Percentiles rank a stretch among this genome's conserved stretches.
phyloP scores from a whole-genome alignment of 2,113 vertebrate species.

The Elephas maximus region DNA sequence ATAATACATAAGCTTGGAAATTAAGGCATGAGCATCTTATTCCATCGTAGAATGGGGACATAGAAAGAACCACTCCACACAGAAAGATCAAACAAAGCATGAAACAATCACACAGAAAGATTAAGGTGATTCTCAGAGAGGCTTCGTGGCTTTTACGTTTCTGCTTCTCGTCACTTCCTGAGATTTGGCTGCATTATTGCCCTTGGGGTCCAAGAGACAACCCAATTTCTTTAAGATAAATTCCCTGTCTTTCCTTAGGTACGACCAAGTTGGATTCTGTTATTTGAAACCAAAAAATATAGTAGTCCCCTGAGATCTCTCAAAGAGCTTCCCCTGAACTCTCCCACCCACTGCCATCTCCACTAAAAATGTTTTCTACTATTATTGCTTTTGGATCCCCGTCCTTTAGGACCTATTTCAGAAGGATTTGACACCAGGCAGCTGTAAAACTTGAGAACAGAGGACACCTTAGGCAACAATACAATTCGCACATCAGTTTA shows the following conservation, averaged over 20 bases:
- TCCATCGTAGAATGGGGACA: neutral
- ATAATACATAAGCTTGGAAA: neutral
- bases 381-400: neutral
- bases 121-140: neutral
- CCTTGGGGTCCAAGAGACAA: constrained; percentile 18
- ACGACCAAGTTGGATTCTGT: constrained; percentile 44
- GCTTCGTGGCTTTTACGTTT: neutral
- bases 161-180: neutral
- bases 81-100: neutral
- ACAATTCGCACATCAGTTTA: constrained; percentile 74
- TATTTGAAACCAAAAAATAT: constrained; percentile 54
- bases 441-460: constrained; percentile 70
- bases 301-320: neutral
- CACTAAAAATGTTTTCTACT: constrained; percentile 37
- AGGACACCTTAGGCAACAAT: constrained; percentile 74
- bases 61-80: neutral
- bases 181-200: neutral
- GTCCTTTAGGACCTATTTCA: constrained; percentile 72
- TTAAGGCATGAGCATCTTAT: neutral
- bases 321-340: constrained; percentile 52
- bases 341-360: constrained; percentile 3
- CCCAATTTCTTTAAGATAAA: constrained; percentile 58
- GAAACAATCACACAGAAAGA: neutral
- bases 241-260: constrained; percentile 10
- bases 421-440: constrained; percentile 61